Evolutionary conservation across 64 coral and sea anemone species (phyloP).

Genomic region (Pocillopora verrucosa): DNA sequence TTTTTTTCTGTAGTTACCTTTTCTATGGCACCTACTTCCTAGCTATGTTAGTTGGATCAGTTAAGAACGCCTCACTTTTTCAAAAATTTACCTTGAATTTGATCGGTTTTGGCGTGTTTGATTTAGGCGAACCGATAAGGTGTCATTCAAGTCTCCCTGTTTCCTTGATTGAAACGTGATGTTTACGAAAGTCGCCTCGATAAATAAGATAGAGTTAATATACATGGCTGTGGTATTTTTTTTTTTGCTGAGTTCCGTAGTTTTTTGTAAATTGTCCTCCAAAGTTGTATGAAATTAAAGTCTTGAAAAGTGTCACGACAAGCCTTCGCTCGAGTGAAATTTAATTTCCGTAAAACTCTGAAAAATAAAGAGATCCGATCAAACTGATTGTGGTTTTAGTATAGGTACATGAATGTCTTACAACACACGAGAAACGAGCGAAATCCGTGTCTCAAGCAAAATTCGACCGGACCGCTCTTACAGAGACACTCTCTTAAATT

Average conservation of each 20-base stretch:
- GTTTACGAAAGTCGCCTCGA: too few relatives aligned
- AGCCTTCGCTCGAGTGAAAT: neutral
- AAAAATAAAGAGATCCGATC: neutral
- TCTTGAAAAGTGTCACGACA: conserved; percentile 2
- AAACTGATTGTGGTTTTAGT: neutral
- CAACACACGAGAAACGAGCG: too few relatives aligned
- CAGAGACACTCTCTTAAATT: too few relatives aligned
- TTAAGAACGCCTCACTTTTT: conserved; percentile 36
- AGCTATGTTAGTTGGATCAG: conserved; percentile 34
- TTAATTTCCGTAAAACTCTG: neutral
- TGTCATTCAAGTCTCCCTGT: too few relatives aligned
- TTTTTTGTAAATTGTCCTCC: conserved; percentile 14
- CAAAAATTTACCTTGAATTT: conserved; percentile 36
- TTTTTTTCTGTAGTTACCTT: conserved; percentile 28
- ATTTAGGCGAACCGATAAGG: too few relatives aligned
- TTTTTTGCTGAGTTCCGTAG: too few relatives aligned
- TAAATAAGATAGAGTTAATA: too few relatives aligned
- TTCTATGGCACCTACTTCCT: conserved; percentile 39
- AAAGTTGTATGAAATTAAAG: neutral
- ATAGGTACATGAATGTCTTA: too few relatives aligned
- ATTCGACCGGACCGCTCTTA: too few relatives aligned
- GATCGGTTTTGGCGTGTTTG: neutral
- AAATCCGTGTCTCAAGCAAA: too few relatives aligned
- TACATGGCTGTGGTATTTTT: too few relatives aligned
- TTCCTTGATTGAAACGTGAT: too few relatives aligned